Conservation (phyloP, 2,888 invertebrate species). For the Nemapogon koenigi region DNA sequence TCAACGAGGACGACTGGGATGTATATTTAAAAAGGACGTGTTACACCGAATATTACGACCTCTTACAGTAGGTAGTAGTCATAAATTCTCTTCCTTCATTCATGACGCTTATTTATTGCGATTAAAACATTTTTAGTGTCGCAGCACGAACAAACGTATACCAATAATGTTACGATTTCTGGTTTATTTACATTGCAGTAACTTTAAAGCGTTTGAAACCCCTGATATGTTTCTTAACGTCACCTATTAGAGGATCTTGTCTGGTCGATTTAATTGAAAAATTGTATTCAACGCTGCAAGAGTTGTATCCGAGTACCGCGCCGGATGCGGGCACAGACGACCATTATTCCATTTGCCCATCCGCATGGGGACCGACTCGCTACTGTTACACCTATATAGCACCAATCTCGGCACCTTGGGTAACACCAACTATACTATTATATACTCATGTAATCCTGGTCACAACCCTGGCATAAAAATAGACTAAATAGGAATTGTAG, state of each 20-base stretch:
- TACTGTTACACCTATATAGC: no score
- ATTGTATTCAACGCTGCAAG: constrained; percentile 62
- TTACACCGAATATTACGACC: constrained; percentile 11
- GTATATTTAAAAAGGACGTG: constrained; percentile 28
- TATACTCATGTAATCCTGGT: no score
- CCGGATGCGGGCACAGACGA: constrained; percentile 65
- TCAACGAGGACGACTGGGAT: constrained; percentile 22
- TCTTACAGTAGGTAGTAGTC: constrained; percentile 43
- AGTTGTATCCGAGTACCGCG: constrained; percentile 58
- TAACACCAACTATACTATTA: no score
- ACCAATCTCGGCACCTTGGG: no score
- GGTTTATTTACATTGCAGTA: no score
- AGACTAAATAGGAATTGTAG: no score
- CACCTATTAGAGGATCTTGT: constrained; percentile 64
- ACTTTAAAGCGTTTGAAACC: no score
- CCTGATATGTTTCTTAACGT: constrained; percentile 64
- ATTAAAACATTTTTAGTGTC: no score
- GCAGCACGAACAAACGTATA: no score
- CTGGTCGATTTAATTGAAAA: constrained; percentile 64
- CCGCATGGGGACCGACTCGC: constrained; percentile 51
- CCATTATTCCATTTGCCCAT: constrained; percentile 64
- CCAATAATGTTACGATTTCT: no score
- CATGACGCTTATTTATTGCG: no score
- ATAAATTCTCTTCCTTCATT: constrained; percentile 55
- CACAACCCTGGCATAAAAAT: no score